Evolutionary conservation across 2,888 invertebrate species (phyloP).

Genomic region (Aphrophora alni): DNA sequence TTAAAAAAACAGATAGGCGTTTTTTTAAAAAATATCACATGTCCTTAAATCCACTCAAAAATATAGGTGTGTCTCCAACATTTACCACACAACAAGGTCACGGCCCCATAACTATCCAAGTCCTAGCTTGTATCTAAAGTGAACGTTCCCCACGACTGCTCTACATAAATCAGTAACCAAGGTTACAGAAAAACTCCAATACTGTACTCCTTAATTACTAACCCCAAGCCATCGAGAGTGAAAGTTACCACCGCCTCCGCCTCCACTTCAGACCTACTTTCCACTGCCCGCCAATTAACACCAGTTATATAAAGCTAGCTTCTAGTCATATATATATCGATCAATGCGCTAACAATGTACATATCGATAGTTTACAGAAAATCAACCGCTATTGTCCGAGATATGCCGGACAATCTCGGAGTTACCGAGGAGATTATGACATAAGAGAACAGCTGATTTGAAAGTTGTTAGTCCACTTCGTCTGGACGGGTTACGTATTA

Average conservation of each 20-base stretch:
- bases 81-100: background rate
- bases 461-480: background rate
- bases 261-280: background rate
- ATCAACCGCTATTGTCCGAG: background rate
- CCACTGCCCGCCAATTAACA: background rate
- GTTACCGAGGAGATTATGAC: background rate
- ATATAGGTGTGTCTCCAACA: background rate
- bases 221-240: background rate
- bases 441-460: background rate
- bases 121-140: background rate
- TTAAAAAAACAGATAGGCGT: no score
- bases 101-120: background rate
- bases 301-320: background rate
- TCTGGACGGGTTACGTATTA: background rate
- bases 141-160: slow-evolving; percentile 2
- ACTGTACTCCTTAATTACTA: background rate
- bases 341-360: background rate
- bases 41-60: no score
- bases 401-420: no score
- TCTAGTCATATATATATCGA: background rate
- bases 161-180: background rate
- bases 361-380: background rate
- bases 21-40: no score
- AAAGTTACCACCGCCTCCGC: background rate
- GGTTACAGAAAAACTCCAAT: background rate